Conservation (phyloP, 2,797 vertebrate genomes). For the Microctenopoma lineatum region DNA sequence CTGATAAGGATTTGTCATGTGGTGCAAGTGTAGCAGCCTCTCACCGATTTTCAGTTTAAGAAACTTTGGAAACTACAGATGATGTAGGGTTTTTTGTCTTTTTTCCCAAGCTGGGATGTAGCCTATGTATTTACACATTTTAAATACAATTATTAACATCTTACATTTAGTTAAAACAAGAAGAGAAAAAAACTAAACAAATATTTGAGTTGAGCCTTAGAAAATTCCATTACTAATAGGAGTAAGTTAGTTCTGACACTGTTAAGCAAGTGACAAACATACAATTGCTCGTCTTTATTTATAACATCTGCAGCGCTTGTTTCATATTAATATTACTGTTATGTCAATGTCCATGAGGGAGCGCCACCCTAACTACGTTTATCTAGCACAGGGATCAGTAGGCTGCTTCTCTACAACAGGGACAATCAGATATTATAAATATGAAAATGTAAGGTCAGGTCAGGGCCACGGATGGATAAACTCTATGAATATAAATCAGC, state of each 20-base stretch:
- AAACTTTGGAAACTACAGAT: slow-evolving; percentile 4
- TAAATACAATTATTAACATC: too few relatives aligned
- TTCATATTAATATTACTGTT: slow-evolving; percentile 44
- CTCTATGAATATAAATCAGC: slow-evolving; percentile 65
- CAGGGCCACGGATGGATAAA: slow-evolving; percentile 30
- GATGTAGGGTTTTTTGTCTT: neutral
- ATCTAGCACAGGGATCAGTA: slow-evolving; percentile 42
- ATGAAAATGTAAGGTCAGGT: slow-evolving; percentile 55
- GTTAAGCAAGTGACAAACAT: slow-evolving; percentile 9
- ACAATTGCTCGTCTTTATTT: neutral
- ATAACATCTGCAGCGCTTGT: slow-evolving; percentile 37
- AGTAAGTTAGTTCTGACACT: slow-evolving; percentile 15
- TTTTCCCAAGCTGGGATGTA: too few relatives aligned
- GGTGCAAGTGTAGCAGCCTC: slow-evolving; percentile 11
- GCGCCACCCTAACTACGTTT: slow-evolving; percentile 24
- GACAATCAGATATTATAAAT: slow-evolving; percentile 40
- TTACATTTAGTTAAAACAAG: too few relatives aligned
- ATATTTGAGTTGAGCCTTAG: too few relatives aligned
- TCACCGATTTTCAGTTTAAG: slow-evolving; percentile 6
- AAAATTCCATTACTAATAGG: slow-evolving; percentile 4
- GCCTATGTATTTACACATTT: too few relatives aligned
- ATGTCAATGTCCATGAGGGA: slow-evolving; percentile 14
- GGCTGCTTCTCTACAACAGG: slow-evolving; percentile 30
- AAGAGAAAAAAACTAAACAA: too few relatives aligned
- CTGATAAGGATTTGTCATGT: slow-evolving; percentile 27